Percentiles rank a stretch among this genome's conserved stretches.
These are phyloP conservation scores for Drosophila obscura DNA, from an alignment of 1,140 invertebrate genomes.

Conservation along the genomic window DNA sequence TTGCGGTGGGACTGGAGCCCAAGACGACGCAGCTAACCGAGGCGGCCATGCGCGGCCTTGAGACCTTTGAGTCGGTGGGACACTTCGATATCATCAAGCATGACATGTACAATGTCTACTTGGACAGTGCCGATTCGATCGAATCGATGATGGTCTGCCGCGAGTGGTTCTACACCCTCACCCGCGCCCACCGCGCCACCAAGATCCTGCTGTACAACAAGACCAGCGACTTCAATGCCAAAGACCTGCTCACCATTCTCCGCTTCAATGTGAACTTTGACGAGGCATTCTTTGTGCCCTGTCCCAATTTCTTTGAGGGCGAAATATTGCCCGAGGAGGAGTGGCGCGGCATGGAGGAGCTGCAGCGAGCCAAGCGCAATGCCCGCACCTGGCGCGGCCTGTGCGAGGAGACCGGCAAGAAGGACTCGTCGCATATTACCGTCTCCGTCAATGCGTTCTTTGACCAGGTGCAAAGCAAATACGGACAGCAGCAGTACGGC, in stretches of 20 bases:
- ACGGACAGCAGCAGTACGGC: constrained; percentile 64
- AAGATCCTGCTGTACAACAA: constrained; percentile 93
- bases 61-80: constrained; percentile 88
- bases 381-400: constrained; percentile 86
- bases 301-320: constrained; percentile 84
- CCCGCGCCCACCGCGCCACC: constrained; percentile 71
- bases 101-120: constrained; percentile 87
- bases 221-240: constrained; percentile 90
- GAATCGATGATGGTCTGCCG: constrained; percentile 94
- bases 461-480: constrained; percentile 66
- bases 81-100: constrained; percentile 87
- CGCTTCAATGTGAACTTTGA: constrained; percentile 86
- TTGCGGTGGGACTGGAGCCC: constrained; percentile 37
- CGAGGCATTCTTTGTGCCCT: constrained; percentile 90
- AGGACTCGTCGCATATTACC: constrained; percentile 54
- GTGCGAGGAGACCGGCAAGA: constrained; percentile 56
- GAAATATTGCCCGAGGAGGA: constrained; percentile 30
- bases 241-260: constrained; percentile 87
- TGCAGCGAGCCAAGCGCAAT: constrained; percentile 86
- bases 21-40: constrained; percentile 52
- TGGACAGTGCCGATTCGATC: constrained; percentile 97
- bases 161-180: constrained; percentile 90
- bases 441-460: constrained; percentile 60
- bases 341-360: constrained; percentile 84
- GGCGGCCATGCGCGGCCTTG: constrained; percentile 85